phyloP scores from a whole-genome alignment of 2,113 vertebrate species.

The Panurus biarmicus region DNA sequence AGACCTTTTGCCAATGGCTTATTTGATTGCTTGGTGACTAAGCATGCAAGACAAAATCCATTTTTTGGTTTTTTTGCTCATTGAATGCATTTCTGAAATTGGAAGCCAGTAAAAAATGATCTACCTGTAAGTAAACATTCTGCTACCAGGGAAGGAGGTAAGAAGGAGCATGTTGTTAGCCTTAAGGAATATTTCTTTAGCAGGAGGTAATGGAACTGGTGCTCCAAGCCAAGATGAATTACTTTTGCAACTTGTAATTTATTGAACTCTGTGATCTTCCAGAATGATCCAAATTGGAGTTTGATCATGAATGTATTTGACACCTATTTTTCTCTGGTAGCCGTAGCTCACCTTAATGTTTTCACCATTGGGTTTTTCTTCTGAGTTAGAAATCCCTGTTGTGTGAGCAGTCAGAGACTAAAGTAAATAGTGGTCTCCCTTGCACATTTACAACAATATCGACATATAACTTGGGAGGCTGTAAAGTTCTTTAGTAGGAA shows the following conservation, averaged over 20 bases:
- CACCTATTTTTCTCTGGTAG: neutral
- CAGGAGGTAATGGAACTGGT: neutral
- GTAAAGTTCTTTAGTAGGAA: neutral
- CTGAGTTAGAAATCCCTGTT: neutral
- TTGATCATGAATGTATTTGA: neutral
- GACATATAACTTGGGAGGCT: neutral
- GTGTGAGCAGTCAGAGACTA: neutral
- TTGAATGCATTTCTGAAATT: neutral
- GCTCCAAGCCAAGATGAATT: conserved; percentile 17
- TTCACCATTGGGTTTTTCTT: neutral
- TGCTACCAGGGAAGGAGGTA: neutral
- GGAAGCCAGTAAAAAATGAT: neutral
- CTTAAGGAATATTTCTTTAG: conserved; percentile 10
- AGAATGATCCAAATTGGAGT: neutral
- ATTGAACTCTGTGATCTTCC: conserved; percentile 1
- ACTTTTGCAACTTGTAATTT: neutral
- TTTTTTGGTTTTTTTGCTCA: neutral
- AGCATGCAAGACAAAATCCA: neutral
- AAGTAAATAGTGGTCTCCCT: neutral
- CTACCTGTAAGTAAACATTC: neutral
- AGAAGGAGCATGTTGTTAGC: neutral
- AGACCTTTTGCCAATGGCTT: neutral
- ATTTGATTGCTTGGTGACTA: neutral
- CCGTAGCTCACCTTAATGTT: neutral
- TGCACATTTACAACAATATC: neutral